Percentiles rank a stretch among this genome's conserved stretches.
Evolutionary conservation across 2,888 invertebrate species (phyloP).

Genomic region (Nomada flava): DNA sequence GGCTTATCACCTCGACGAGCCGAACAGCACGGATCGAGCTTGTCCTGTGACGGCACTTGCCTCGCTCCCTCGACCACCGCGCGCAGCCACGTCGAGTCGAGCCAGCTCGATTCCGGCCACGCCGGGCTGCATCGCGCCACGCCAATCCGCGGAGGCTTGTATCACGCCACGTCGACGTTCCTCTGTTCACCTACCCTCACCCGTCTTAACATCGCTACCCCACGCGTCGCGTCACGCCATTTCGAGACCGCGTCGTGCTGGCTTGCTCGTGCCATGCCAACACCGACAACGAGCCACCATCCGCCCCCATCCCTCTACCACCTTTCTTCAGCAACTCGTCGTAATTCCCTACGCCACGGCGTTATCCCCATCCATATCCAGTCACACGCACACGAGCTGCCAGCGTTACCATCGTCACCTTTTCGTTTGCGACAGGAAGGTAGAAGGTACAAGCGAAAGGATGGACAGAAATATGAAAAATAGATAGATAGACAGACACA

Average conservation of each 20-base stretch:
- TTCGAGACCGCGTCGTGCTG: conserved; percentile 41
- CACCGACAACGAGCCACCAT: conserved; percentile 60
- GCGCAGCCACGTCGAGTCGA: conserved; percentile 34
- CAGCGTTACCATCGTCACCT: conserved; percentile 40
- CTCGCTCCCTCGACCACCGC: conserved; percentile 44
- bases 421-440: conserved; percentile 38
- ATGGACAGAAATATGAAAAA: neutral
- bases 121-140: neutral
- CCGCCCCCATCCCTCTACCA: conserved; percentile 38
- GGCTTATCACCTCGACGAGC: conserved; percentile 81
- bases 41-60: conserved; percentile 62
- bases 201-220: neutral
- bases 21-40: conserved; percentile 75
- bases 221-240: conserved; percentile 31
- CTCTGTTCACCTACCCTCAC: conserved; percentile 13
- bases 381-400: conserved; percentile 59
- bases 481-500: neutral
- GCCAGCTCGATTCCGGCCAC: conserved; percentile 28
- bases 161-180: conserved; percentile 2
- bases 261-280: conserved; percentile 40
- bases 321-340: conserved; percentile 55
- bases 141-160: conserved; percentile 19
- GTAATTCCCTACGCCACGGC: conserved; percentile 56
- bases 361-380: conserved; percentile 55
- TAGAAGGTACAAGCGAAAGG: conserved; percentile 22